Conservation (phyloP, 1,140 invertebrate species). For the Drosophila kurseongensis region DNA sequence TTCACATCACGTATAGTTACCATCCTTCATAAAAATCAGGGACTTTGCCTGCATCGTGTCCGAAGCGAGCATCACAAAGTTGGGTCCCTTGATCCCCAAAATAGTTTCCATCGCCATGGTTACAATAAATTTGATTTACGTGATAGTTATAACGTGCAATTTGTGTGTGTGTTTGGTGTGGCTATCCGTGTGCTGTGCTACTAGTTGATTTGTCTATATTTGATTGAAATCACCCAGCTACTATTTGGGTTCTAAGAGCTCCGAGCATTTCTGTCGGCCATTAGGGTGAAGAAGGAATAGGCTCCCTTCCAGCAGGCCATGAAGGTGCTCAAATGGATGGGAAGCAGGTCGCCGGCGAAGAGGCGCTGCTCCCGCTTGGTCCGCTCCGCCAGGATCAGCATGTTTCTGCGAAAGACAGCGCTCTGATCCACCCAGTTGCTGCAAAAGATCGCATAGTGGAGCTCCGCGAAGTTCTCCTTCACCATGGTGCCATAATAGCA, state of each 20-base stretch:
- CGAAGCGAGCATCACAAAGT: constrained; percentile 96
- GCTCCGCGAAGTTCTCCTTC: constrained; percentile 33
- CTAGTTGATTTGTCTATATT: background rate
- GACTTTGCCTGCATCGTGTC: constrained; percentile 94
- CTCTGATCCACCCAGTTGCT: constrained; percentile 77
- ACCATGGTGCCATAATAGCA: constrained; percentile 71
- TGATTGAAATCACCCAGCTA: background rate
- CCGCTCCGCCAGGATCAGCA: constrained; percentile 61
- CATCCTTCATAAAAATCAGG: constrained; percentile 96
- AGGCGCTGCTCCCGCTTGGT: constrained; percentile 32
- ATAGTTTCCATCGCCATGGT: constrained; percentile 91
- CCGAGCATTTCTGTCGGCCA: constrained; percentile 25
- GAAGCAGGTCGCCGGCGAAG: constrained; percentile 61
- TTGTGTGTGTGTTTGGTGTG: background rate
- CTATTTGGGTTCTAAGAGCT: background rate
- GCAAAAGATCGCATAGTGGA: constrained; percentile 56
- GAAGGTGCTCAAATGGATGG: constrained; percentile 70
- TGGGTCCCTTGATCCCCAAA: constrained; percentile 95
- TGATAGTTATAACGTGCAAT: too few species aligned
- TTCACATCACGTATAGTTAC: constrained; percentile 85
- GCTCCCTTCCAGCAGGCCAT: constrained; percentile 60
- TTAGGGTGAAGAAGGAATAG: constrained; percentile 73
- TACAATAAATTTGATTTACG: constrained; percentile 35
- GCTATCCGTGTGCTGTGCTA: background rate
- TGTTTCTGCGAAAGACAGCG: constrained; percentile 30